A percentile compares a stretch with the other conserved stretches of the same genome.
Conservation (phyloP, 53 echinoderm and acorn worm genomes). For the Antedon mediterranea region DNA sequence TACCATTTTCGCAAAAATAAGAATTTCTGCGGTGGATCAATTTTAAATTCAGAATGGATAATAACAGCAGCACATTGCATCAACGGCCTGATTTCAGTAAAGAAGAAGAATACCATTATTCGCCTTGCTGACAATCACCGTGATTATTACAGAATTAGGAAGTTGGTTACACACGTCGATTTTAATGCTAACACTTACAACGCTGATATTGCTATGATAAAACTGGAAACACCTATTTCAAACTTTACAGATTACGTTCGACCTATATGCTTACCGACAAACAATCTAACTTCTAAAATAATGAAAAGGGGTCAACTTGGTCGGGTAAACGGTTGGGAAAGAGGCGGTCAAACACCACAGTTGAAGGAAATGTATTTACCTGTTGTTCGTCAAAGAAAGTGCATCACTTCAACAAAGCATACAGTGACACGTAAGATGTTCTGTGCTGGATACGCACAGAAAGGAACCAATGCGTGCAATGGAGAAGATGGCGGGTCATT, state of each 20-base stretch:
- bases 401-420: conserved; percentile 21
- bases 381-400: conserved; percentile 21
- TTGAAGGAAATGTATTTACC: conserved; percentile 59
- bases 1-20: conserved; percentile 4
- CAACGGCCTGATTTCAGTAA: not conserved
- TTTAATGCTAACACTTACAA: conserved; percentile 29
- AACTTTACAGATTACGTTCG: conserved; percentile 51
- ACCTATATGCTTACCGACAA: conserved; percentile 65
- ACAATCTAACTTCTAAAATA: not conserved
- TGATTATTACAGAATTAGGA: conserved; percentile 11
- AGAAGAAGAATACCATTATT: conserved; percentile 17
- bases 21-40: conserved; percentile 52
- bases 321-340: conserved; percentile 54
- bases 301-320: conserved; percentile 9
- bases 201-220: conserved; percentile 32
- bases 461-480: conserved; percentile 46
- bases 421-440: conserved; percentile 59
- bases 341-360: conserved; percentile 30
- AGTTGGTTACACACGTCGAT: conserved; percentile 16
- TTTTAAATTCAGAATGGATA: conserved; percentile 62
- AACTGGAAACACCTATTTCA: conserved; percentile 25
- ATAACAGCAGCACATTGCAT: conserved; percentile 69
- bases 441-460: conserved; percentile 62
- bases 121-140: conserved; percentile 65
- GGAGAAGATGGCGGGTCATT: conserved; percentile 89